Evolutionary conservation across 2,797 vertebrate genomes (phyloP), one percentile per base, ranked within the genome.

Genomic region (Yasuhikotakia modesta): DNA sequence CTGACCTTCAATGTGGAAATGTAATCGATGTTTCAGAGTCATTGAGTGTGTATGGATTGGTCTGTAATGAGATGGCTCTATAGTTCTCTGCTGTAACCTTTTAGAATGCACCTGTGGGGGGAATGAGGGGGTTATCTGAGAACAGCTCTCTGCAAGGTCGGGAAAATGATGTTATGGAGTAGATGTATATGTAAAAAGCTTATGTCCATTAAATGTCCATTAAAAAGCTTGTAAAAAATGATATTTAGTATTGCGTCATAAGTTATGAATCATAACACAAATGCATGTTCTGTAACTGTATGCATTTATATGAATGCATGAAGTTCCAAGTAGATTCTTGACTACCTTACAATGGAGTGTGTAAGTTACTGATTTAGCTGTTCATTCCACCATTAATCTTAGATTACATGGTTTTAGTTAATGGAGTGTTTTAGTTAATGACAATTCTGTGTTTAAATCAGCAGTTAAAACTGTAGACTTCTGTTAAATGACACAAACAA

Each of bases 111-210:
- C n/a, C 69, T 43, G 21, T 73, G 24, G 13, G 24, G 24, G 24
- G 24, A 27, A 11, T 19, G 8, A 30, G 53, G 39, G 8, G 48
- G 1, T 72, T 24, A 13, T 32, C n/a, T 35, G 6, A 61, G 17
- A 43, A 43, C 16, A 50, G 46, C 46, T 55, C 1, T 48, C 43
- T 27, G 24, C 43, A 60, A 74, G 78, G 71, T 74, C 30, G 74
- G 52, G 30, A 17, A 32, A 19, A 43, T 52, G 58, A 22, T 43
- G 43, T 45, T 60, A 2, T 35, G 16, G 61, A 35, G 63, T 50
- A 13, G 6, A 58, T 4, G n/a, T 55, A 70, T 39, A 63, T 64
- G 22, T 65, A n/a, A n/a, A n/a, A n/a, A n/a, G n/a, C n/a, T n/a
- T n/a, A n/a, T n/a, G n/a, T n/a, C n/a, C n/a, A n/a, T n/a, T n/a